Evolutionary conservation across 2,113 vertebrate genomes (phyloP), one percentile per base, ranked within the genome.

Genomic region (Bujurquina vittata): DNA sequence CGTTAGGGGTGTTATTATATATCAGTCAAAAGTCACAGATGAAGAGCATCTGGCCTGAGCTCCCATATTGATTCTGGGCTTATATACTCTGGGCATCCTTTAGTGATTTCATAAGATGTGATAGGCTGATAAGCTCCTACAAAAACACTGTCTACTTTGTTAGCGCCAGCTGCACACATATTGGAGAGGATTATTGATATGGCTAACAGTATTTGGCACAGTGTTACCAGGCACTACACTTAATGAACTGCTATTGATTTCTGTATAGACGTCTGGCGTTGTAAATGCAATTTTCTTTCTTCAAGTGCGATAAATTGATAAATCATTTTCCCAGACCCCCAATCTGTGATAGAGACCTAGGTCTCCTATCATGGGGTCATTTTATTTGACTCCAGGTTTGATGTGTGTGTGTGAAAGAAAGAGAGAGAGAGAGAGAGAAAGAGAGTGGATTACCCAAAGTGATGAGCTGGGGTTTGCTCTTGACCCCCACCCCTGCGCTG

Each of bases 401-500:
- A 33, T 22, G 58, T 62, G 72, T 72, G 84, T 74, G 65, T 31
- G 40, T 67, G 81, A 75, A 10, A 10, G 37, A 7, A 10, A 1
- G 22, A 6, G 40, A 26, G 37, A 67, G 37, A 46, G 67, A 54
- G 81, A 75, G 40, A 11, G 40, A 7, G 40, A 1, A 12, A 6
- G 40, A 26, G 73, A 82, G 86, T 87, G 76, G 94, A 96, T 98
- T 95, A 99, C 98, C 97, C 60, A 99, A 96, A 75, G 97, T 95
- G 94, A 99, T 97, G 86, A 96, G 96, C 69, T 98, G 98, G 20
- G 98, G 97, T 33, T 97, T 96, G 90, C 97, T 99, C 94, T 96
- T 97, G 75, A 98, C 97, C 91, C 98, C 98, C 90, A 97, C 95
- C 37, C 98, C 98, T 35, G 97, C 97, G 18, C 95, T 97, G 80